Base-by-base conservation (phyloP, 2,888 invertebrate genomes). In the Lasiommata megera region DNA sequence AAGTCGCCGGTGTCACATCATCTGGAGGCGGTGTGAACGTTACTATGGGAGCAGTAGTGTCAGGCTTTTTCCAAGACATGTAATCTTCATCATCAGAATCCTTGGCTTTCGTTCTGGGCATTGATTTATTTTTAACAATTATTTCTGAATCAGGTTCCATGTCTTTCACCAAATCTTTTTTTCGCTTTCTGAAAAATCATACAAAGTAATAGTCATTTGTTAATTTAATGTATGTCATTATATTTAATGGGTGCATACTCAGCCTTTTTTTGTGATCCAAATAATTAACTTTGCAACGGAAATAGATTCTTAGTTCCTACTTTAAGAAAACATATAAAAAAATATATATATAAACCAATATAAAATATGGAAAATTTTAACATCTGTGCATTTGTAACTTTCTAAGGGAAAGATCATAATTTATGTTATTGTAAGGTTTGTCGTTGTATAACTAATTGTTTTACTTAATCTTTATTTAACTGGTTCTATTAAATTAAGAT, bases 31-130 rank as follows among this genome's bases (percentile, higher is more conserved):
- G 88, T 16, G 88, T 88, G 56, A 90, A 88, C 6, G 90, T 89
- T 5, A 90, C 89, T 62, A 88, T 81, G 5, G 90, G 89, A 14
- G 84, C 74, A 1, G 74, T 76, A 1, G 73, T 37, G 52, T 87
- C 83, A 3, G 88, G 87, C 51, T 89, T 87, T 64, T 87, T 87
- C 90, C 90, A 90, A 61, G 78, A 73, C 87, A 90, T 88, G 58
- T 89, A 90, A 55, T 89, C 89, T 73, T 90, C 90, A 46, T 90
- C 90, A 55, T 90, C 90, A 0, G 90, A 90, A 72, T 90, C 88
- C 77, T 89, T 90, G 28, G 74, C 79, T 75, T 88, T 88, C n/a
- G 76, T 60, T 74, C 83, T 85, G 36, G 72, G 71, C 38, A 76
- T 56, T 41, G 79, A 62, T 69, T 87, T 87, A 53, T 69, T 78